phyloP scores from a whole-genome alignment of 1,140 invertebrate genomes.

The Hypsibius dujardini region DNA sequence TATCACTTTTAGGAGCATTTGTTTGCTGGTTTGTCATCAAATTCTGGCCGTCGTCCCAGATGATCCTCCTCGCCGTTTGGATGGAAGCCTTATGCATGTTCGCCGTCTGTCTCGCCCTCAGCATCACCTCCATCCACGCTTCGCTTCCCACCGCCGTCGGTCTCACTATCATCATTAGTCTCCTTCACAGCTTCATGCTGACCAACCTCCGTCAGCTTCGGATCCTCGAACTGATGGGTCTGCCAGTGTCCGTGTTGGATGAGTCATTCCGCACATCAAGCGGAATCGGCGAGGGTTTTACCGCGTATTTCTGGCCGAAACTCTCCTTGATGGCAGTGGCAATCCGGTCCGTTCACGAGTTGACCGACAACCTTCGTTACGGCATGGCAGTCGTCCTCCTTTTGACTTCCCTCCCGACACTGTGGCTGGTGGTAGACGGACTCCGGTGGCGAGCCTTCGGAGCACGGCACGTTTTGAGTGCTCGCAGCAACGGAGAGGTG shows the following conservation, averaged over 20 bases:
- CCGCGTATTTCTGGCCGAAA: conserved; percentile 3
- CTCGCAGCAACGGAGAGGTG: not conserved
- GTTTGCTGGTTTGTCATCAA: not conserved
- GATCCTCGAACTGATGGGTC: not conserved
- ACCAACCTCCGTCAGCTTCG: conserved; percentile 7
- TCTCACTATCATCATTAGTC: not conserved
- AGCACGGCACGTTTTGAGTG: not conserved
- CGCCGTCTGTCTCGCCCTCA: not conserved
- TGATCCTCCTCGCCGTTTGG: not conserved
- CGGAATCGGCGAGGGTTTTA: not conserved
- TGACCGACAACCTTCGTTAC: not conserved
- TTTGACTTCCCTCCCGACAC: not conserved
- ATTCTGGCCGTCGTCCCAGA: not conserved
- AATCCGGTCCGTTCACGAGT: not conserved
- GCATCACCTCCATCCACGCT: not conserved
- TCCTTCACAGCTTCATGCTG: not conserved
- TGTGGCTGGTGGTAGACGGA: not conserved
- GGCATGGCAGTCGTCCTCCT: not conserved
- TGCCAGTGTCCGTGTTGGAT: not conserved
- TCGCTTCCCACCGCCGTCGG: not conserved
- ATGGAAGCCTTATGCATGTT: not conserved
- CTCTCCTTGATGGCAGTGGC: not conserved
- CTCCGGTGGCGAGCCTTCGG: not conserved
- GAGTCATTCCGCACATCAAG: not conserved
- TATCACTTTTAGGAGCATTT: no score